Evolutionary conservation across 2,113 vertebrate species (phyloP).

Genomic region (Proteles cristata): DNA sequence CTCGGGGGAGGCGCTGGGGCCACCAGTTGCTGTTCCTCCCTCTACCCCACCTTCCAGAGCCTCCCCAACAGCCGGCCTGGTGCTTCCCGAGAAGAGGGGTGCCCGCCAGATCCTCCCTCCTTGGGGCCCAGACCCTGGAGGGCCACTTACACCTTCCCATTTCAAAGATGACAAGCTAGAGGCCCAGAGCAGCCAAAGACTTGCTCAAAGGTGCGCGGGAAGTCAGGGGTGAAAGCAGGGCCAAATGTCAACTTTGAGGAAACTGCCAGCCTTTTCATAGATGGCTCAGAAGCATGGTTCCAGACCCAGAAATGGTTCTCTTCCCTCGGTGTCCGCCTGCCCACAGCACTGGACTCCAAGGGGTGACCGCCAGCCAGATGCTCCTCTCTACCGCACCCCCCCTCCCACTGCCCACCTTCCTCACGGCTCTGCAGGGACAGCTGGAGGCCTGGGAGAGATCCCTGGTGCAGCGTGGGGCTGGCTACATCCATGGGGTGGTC

Average conservation of each 20-base stretch:
- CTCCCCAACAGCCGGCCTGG: not conserved
- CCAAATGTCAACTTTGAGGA: not conserved
- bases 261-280: not conserved
- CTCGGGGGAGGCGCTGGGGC: accelerated
- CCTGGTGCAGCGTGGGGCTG: accelerated
- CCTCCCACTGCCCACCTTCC: too few species aligned
- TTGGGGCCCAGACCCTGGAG: not conserved
- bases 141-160: not conserved
- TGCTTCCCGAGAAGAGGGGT: not conserved
- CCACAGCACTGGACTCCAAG: not conserved
- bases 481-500: accelerated
- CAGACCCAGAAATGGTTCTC: not conserved
- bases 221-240: not conserved
- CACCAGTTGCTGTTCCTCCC: not conserved
- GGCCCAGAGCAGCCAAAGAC: not conserved
- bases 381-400: too few species aligned
- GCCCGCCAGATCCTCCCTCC: not conserved
- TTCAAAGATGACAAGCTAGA: not conserved
- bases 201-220: not conserved
- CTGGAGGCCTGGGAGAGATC: not conserved
- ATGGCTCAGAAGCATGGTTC: not conserved
- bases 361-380: not conserved
- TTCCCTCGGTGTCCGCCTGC: not conserved
- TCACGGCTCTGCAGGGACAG: not conserved
- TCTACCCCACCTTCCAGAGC: not conserved